Conservation (phyloP, 2,113 vertebrate species). For the Poecilia latipinna region DNA sequence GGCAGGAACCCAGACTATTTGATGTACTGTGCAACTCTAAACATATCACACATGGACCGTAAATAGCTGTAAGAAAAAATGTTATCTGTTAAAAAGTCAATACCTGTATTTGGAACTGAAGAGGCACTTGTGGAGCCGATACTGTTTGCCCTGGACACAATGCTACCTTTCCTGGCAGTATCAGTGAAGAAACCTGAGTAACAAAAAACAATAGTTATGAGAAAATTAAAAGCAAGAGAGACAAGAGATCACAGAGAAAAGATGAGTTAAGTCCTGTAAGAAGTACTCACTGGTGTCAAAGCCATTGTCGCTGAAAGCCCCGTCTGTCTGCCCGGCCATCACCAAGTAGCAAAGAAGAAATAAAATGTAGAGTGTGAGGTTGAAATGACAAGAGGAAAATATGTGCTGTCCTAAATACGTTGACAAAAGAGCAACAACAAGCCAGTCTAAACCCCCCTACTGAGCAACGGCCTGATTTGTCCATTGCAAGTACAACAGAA, state of each 20-base stretch:
- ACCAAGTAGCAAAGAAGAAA: slow-evolving; percentile 32
- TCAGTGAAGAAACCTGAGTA: slow-evolving; percentile 86
- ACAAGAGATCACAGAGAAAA: background rate
- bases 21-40: no score
- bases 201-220: background rate
- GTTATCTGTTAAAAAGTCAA: background rate
- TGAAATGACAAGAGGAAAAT: slow-evolving; percentile 16
- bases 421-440: slow-evolving; percentile 37
- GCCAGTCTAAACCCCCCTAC: slow-evolving; percentile 44
- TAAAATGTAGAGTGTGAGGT: slow-evolving; percentile 34
- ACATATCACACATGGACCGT: background rate
- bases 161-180: slow-evolving; percentile 80
- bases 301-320: slow-evolving; percentile 78
- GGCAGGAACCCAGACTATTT: no score
- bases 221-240: background rate
- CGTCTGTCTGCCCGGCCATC: slow-evolving; percentile 79
- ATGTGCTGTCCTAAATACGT: slow-evolving; percentile 38
- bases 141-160: slow-evolving; percentile 95
- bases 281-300: slow-evolving; percentile 83
- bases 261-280: background rate
- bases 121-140: slow-evolving; percentile 98
- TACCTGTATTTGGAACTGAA: slow-evolving; percentile 97
- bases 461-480: slow-evolving; percentile 50
- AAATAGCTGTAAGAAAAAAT: background rate
- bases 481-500: slow-evolving; percentile 3